Conservation (phyloP, 2,113 vertebrate genomes). For the Sprattus sprattus region DNA sequence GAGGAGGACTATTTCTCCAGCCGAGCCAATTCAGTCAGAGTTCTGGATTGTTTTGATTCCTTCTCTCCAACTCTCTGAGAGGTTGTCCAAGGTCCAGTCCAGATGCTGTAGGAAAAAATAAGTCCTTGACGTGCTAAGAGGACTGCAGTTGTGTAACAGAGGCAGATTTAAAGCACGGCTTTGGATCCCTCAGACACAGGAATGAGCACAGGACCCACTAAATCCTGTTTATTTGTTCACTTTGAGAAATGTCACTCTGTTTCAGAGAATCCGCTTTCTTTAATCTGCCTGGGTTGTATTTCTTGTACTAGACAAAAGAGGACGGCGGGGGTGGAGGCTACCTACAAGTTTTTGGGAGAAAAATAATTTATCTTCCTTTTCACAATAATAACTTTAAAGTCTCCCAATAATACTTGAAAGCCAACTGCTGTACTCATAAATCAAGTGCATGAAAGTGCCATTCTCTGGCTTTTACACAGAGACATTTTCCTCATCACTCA, state of each 20-base stretch:
- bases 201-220: constrained; percentile 34
- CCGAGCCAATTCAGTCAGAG: constrained; percentile 6
- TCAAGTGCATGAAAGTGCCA: neutral
- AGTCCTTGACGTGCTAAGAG: neutral
- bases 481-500: neutral
- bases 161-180: constrained; percentile 41
- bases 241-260: constrained; percentile 42
- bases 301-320: constrained; percentile 7
- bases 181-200: constrained; percentile 31
- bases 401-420: neutral
- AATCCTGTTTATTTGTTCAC: constrained; percentile 47
- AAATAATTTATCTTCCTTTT: neutral
- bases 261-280: constrained; percentile 33
- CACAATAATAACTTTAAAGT: neutral
- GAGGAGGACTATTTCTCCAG: neutral
- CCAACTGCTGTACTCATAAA: neutral
- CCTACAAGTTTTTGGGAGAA: neutral
- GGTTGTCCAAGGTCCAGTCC: constrained; percentile 4
- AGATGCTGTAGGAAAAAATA: neutral
- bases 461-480: neutral
- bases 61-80: neutral
- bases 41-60: constrained; percentile 4
- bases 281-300: neutral
- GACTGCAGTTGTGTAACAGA: constrained; percentile 33
- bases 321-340: neutral